Percentiles rank a stretch among this genome's conserved stretches.
These are phyloP conservation scores for Larimichthys polyactis DNA, from an alignment of 2,113 vertebrate species.

Conservation along the genomic window DNA sequence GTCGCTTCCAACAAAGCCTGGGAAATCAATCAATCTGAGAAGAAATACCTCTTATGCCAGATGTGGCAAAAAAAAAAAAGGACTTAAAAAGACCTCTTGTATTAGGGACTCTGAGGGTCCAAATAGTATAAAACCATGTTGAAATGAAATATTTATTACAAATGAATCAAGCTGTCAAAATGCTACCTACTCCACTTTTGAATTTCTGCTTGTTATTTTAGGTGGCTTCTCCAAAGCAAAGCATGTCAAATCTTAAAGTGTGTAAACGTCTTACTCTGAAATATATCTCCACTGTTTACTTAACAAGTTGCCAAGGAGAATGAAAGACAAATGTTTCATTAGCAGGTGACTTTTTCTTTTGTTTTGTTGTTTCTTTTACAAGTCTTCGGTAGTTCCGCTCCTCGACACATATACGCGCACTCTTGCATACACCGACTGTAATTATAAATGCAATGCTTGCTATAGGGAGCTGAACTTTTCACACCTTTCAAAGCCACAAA, in stretches of 20 bases:
- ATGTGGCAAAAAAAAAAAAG: slow-evolving; percentile 70
- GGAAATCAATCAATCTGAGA: slow-evolving; percentile 79
- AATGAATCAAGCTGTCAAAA: slow-evolving; percentile 71
- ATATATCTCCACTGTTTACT: slow-evolving; percentile 73
- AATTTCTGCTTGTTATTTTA: slow-evolving; percentile 69
- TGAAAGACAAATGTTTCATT: slow-evolving; percentile 80
- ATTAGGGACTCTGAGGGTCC: slow-evolving; percentile 46
- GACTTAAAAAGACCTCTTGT: slow-evolving; percentile 62
- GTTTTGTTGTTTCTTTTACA: slow-evolving; percentile 62
- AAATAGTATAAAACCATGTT: slow-evolving; percentile 52
- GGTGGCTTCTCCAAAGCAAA: slow-evolving; percentile 56
- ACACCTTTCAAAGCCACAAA: slow-evolving; percentile 94
- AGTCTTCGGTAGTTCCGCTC: slow-evolving; percentile 88
- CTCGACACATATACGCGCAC: slow-evolving; percentile 75
- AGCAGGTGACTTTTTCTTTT: slow-evolving; percentile 80
- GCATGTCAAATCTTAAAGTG: slow-evolving; percentile 57
- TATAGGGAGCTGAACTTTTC: slow-evolving; percentile 97
- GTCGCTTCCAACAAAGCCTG: slow-evolving; percentile 72
- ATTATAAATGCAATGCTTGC: slow-evolving; percentile 88
- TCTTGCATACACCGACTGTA: slow-evolving; percentile 55
- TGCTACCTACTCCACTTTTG: slow-evolving; percentile 56
- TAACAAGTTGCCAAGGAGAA: slow-evolving; percentile 79
- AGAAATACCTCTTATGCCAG: slow-evolving; percentile 72
- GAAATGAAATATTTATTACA: slow-evolving; percentile 69
- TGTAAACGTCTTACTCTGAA: slow-evolving; percentile 62